Percentiles rank a stretch among this genome's conserved stretches.
phyloP scores from a whole-genome alignment of 2,113 vertebrate genomes.

The Marmota monax region DNA sequence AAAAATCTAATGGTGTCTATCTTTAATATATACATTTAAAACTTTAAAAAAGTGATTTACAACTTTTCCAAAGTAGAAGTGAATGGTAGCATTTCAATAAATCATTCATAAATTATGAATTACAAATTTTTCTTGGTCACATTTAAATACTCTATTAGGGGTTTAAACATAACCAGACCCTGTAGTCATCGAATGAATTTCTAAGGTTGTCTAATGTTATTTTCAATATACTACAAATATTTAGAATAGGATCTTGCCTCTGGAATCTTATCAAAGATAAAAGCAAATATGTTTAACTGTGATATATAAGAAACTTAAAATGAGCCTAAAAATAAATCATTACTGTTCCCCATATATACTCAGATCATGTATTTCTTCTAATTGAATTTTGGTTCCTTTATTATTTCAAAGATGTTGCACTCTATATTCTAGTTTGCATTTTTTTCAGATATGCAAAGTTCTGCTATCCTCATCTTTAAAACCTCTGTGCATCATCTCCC shows the following conservation, averaged over 20 bases:
- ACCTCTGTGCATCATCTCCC: neutral
- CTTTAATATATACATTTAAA: neutral
- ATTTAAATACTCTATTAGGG: neutral
- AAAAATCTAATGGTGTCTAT: neutral
- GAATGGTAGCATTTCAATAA: neutral
- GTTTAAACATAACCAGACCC: neutral
- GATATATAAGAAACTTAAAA: slow-evolving; percentile 7
- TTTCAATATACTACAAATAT: neutral
- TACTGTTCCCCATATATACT: neutral
- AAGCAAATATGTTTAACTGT: neutral
- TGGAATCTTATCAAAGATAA: neutral
- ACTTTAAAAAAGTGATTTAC: neutral
- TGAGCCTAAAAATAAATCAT: neutral
- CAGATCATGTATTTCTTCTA: neutral
- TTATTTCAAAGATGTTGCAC: neutral
- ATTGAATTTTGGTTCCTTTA: neutral
- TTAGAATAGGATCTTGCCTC: neutral
- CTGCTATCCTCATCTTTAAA: neutral
- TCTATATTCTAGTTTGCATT: neutral
- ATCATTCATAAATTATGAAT: neutral
- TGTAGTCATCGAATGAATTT: neutral
- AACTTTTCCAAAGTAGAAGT: neutral
- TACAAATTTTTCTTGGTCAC: neutral
- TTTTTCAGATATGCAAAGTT: neutral
- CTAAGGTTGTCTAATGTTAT: neutral